Conservation (phyloP, 2,888 invertebrate species). For the Molorchus minor region DNA sequence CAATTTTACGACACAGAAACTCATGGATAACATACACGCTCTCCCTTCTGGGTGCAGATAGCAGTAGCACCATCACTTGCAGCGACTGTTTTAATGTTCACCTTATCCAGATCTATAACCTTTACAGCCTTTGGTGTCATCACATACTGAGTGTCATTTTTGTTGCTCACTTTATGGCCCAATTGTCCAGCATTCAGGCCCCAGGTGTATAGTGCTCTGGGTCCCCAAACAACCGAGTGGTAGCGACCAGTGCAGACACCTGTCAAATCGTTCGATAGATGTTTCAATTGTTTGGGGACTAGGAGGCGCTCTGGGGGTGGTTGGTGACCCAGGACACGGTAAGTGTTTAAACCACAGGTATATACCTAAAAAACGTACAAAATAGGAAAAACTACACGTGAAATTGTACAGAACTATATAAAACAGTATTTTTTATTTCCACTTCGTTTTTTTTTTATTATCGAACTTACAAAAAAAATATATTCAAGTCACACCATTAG, state of each 20-base stretch:
- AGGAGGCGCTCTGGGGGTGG: constrained; percentile 64
- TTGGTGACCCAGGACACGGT: constrained; percentile 71
- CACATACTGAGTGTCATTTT: constrained; percentile 58
- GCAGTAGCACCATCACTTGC: constrained; percentile 76
- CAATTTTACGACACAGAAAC: constrained; percentile 75
- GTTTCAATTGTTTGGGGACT: constrained; percentile 60
- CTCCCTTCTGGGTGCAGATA: constrained; percentile 71
- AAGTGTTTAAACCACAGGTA: constrained; percentile 72
- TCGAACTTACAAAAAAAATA: too few relatives aligned
- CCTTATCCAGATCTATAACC: constrained; percentile 46
- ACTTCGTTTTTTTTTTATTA: too few relatives aligned
- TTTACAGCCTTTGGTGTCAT: constrained; percentile 65
- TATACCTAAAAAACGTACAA: constrained; percentile 67
- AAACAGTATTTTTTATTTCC: too few relatives aligned
- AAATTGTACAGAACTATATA: too few relatives aligned
- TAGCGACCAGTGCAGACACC: constrained; percentile 75
- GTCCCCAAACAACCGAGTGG: constrained; percentile 77
- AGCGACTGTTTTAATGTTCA: constrained; percentile 63
- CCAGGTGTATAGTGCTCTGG: constrained; percentile 75
- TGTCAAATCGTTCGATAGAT: constrained; percentile 53
- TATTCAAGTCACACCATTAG: too few relatives aligned
- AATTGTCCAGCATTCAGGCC: constrained; percentile 86
- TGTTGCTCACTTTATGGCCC: constrained; percentile 68
- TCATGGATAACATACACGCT: constrained; percentile 77
- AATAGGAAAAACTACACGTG: too few relatives aligned